phyloP scores from a whole-genome alignment of 1,140 invertebrate genomes.

The Wasmannia auropunctata region DNA sequence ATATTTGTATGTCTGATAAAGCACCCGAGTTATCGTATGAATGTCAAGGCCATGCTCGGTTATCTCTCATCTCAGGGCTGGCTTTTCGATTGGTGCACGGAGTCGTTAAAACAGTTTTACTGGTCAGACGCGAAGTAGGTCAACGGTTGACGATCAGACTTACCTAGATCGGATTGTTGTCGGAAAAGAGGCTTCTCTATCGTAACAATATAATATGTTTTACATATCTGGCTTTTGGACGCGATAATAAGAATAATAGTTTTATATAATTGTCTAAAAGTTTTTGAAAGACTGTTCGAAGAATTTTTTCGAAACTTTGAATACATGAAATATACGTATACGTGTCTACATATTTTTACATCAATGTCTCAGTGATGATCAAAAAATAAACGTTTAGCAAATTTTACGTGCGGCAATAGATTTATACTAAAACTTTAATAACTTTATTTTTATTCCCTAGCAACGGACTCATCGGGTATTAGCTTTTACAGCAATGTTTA shows the following conservation, averaged over 20 bases:
- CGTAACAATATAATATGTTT: background rate
- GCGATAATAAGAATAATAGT: background rate
- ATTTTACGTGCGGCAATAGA: background rate
- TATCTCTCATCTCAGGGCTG: constrained; percentile 46
- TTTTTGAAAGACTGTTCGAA: background rate
- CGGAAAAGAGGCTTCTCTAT: background rate
- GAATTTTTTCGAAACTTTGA: background rate
- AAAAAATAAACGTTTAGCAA: background rate
- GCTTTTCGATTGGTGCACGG: background rate
- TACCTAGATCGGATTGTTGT: constrained; percentile 20
- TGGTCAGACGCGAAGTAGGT: constrained; percentile 50
- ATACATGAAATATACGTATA: background rate
- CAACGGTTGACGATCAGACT: constrained; percentile 34
- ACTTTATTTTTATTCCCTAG: background rate
- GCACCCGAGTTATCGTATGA: constrained; percentile 60
- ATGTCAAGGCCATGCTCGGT: constrained; percentile 67
- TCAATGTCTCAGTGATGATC: background rate
- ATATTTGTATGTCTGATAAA: constrained; percentile 39
- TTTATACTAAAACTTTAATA: constrained; percentile 13
- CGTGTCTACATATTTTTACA: background rate
- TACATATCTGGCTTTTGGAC: background rate
- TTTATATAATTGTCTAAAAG: background rate
- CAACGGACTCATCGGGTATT: background rate
- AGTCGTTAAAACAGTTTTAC: constrained; percentile 11
- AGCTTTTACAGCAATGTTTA: constrained; percentile 23